Percentiles rank a stretch among this genome's conserved stretches.
phyloP scores from a whole-genome alignment of 1,140 invertebrate genomes.

The Pseudomyrmex concolor region DNA sequence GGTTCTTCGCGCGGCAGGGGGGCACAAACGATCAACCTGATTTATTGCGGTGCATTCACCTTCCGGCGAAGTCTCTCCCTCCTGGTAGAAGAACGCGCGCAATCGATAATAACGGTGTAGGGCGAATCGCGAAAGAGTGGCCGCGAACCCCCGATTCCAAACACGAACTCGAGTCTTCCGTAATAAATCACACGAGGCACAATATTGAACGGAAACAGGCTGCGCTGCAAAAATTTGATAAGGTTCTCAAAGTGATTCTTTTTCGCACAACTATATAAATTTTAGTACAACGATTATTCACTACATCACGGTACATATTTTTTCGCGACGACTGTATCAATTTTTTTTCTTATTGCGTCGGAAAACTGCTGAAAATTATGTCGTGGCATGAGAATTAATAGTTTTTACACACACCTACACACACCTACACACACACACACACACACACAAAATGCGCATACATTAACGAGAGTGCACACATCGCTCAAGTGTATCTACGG shows the following conservation, averaged over 20 bases:
- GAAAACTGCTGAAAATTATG: slow-evolving; percentile 1
- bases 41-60: slow-evolving; percentile 67
- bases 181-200: slow-evolving; percentile 10
- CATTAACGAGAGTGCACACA: neutral
- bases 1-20: slow-evolving; percentile 37
- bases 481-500: slow-evolving; percentile 1
- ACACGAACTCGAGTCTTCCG: neutral
- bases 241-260: neutral
- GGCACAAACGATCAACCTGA: slow-evolving; percentile 44
- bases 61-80: slow-evolving; percentile 13
- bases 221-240: slow-evolving; percentile 5
- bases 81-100: neutral
- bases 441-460: slow-evolving; percentile 19
- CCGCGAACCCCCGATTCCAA: neutral
- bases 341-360: neutral
- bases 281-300: too few relatives aligned
- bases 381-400: slow-evolving; percentile 16
- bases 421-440: neutral
- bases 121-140: slow-evolving; percentile 8
- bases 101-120: slow-evolving; percentile 45
- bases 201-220: neutral
- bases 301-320: neutral
- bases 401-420: neutral
- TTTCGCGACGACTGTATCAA: neutral
- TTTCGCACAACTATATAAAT: neutral